Evolutionary conservation across 2,797 vertebrate genomes (phyloP).

Genomic region (Nyctalus aviator): DNA sequence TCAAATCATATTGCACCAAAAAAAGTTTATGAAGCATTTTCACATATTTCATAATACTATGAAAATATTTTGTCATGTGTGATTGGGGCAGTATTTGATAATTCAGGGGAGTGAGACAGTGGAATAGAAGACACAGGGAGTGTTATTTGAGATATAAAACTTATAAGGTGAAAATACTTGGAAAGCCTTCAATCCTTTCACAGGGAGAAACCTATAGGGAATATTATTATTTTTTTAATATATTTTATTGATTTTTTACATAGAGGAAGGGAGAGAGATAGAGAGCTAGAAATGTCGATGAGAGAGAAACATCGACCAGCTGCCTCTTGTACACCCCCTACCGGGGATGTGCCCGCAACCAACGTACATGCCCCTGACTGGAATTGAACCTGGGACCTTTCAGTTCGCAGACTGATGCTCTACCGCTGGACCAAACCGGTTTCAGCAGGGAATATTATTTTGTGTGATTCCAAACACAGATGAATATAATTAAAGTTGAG

Average conservation of each 20-base stretch:
- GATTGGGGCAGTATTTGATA: not conserved
- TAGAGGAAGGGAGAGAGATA: no score
- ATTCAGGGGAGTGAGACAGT: not conserved
- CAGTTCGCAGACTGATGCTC: no score
- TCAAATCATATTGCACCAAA: not conserved
- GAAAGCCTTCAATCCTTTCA: not conserved
- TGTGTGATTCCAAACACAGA: not conserved
- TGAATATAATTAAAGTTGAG: not conserved
- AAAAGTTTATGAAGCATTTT: not conserved
- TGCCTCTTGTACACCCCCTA: no score
- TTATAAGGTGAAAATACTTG: not conserved
- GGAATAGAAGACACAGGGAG: not conserved
- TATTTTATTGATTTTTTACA: no score
- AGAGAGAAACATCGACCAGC: no score
- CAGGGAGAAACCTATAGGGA: not conserved
- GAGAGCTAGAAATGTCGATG: no score
- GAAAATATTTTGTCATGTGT: not conserved
- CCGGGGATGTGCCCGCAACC: no score
- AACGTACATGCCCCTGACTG: no score
- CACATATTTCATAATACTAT: not conserved
- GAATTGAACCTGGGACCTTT: no score
- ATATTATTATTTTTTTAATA: not conserved
- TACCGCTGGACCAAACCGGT: no score
- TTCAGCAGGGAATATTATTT: not conserved
- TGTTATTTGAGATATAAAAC: not conserved